These are phyloP conservation scores for Rugalucina vietnamica DNA, from an alignment of 2,888 invertebrate genomes.

Conservation along the genomic window DNA sequence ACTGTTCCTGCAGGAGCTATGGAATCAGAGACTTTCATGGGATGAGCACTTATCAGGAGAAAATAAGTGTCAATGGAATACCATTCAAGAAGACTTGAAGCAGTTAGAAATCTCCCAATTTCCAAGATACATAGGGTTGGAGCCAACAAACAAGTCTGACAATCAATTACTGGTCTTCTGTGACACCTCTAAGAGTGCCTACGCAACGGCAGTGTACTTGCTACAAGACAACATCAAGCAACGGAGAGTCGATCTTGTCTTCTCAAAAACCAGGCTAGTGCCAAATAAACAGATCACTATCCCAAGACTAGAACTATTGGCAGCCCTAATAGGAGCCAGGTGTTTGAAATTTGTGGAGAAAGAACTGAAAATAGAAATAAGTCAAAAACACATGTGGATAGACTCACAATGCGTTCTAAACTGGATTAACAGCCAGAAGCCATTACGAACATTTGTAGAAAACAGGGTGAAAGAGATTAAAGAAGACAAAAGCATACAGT, in stretches of 20 bases:
- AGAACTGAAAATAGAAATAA: neutral
- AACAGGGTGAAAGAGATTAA: neutral
- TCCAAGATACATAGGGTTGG: neutral
- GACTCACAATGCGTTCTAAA: neutral
- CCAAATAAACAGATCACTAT: constrained; percentile 16
- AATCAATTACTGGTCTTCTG: neutral
- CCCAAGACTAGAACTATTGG: neutral
- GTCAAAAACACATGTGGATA: neutral
- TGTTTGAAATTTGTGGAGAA: neutral
- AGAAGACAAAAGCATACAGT: neutral
- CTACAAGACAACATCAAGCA: neutral
- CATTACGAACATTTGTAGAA: neutral
- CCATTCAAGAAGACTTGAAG: neutral
- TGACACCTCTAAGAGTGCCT: constrained; percentile 22
- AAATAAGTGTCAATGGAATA: neutral
- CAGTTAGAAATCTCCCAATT: neutral
- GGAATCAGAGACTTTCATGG: constrained; percentile 12
- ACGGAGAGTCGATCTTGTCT: neutral
- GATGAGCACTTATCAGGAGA: neutral
- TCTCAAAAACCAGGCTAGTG: neutral
- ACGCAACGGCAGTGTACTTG: constrained; percentile 29
- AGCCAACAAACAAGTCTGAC: neutral
- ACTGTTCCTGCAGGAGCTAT: constrained; percentile 9
- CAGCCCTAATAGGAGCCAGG: neutral
- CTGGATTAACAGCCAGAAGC: neutral